Evolutionary conservation across 2,797 vertebrate genomes (phyloP), one percentile per base, ranked within the genome.

Genomic region (Falco naumanni): DNA sequence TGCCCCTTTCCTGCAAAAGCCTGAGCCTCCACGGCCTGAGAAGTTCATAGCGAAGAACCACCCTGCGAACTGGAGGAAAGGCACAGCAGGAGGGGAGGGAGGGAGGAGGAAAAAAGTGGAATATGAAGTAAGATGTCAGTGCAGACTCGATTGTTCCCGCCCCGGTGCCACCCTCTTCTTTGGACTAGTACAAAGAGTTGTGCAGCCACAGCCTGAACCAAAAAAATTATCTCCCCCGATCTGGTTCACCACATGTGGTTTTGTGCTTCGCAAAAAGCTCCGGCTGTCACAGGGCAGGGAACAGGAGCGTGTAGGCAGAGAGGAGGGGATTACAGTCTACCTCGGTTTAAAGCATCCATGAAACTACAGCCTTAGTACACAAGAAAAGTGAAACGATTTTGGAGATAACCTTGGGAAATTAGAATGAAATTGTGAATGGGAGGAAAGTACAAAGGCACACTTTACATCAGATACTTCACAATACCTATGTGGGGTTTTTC

Each of bases 281-380:
- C 37, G 87, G 71, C 63, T 87, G 91, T 47, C 87, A 92, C 92
- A 93, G 66, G 79, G 65, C 76, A 72, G 43, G 64, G 72, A 95
- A 63, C 22, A 54, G 50, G 69, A 87, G 63, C 5, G 37, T 16
- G 65, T 29, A 71, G 68, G 61, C 57, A 87, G 84, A 51, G 25
- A 65, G 51, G 39, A 90, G 87, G 59, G 56, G 43, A 79, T 65
- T 81, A 71, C 31, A 59, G 39, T 43, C 71, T 11, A 47, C 41
- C 18, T 64, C 10, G 0, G 15, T 57, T 80, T 89, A 84, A 80
- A 83, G 71, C 48, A 51, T 22, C 39, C 45, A 22, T n/a, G 57
- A 83, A 95, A 80, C 68, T 78, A 83, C 50, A 71, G 51, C 28
- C 29, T 84, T 54, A 74, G 33, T 9, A 33, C 18, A 39, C 16